Evolutionary conservation across 2,888 invertebrate genomes (phyloP).

Genomic region (Spilarctia lutea): DNA sequence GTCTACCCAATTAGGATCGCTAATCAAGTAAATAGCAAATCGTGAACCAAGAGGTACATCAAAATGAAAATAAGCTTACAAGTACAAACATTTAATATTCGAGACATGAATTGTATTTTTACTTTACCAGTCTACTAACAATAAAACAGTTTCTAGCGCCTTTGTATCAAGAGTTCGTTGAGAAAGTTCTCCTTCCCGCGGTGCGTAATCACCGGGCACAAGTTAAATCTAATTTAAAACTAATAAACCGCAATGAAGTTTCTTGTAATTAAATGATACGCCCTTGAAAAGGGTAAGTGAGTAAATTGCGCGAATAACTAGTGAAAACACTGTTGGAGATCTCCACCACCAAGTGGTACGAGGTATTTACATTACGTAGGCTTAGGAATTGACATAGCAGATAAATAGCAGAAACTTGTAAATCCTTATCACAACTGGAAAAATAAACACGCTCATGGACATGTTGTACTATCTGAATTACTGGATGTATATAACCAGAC

Average conservation of each 20-base stretch:
- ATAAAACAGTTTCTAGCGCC: background rate
- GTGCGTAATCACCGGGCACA: slow-evolving; percentile 12
- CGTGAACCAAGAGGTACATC: no score
- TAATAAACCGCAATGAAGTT: slow-evolving; percentile 19
- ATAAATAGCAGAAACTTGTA: background rate
- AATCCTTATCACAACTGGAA: background rate
- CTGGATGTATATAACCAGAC: background rate
- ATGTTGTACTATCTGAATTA: background rate
- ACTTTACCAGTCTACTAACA: background rate
- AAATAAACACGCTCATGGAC: background rate
- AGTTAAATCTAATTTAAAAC: slow-evolving; percentile 20
- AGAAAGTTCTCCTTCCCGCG: slow-evolving; percentile 7
- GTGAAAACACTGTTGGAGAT: background rate
- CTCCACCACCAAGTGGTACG: background rate
- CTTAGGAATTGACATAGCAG: background rate
- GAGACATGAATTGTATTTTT: background rate
- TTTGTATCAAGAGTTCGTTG: background rate
- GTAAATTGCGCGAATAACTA: background rate
- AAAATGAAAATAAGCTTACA: no score
- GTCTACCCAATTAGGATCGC: background rate
- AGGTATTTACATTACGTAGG: background rate
- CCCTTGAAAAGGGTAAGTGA: slow-evolving; percentile 12
- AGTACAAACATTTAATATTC: background rate
- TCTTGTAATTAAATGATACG: slow-evolving; percentile 13
- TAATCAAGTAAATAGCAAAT: background rate